Percentiles rank a stretch among this genome's conserved stretches.
phyloP scores from a whole-genome alignment of 2,113 vertebrate species.

The Epinephelus cyanopodus region DNA sequence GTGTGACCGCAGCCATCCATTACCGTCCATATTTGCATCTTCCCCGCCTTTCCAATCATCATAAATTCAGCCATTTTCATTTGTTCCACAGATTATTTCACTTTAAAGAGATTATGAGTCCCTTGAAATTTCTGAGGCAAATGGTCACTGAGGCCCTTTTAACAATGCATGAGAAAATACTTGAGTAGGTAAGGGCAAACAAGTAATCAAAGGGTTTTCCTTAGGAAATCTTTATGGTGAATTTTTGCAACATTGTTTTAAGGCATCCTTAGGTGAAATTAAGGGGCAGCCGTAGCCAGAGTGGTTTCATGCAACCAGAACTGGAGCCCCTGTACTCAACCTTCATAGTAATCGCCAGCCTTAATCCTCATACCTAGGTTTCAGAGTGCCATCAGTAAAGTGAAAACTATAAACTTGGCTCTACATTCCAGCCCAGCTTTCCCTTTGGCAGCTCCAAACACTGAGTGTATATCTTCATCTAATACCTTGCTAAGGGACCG shows the following conservation, averaged over 20 bases:
- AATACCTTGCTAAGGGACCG: constrained; percentile 11
- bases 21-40: neutral
- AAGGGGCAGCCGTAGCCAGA: neutral
- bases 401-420: constrained; percentile 7
- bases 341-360: neutral
- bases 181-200: neutral
- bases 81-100: neutral
- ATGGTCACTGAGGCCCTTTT: neutral
- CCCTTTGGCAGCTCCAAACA: neutral
- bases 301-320: neutral
- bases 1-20: too few species aligned
- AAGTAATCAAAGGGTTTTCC: neutral
- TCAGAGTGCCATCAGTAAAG: constrained; percentile 2
- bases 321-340: neutral
- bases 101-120: neutral
- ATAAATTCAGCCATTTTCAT: neutral
- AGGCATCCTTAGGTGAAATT: neutral
- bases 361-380: neutral
- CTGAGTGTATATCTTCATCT: neutral
- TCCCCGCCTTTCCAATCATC: neutral
- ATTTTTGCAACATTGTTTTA: neutral
- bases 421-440: constrained; percentile 15
- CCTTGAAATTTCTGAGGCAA: neutral
- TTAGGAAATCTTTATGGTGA: neutral
- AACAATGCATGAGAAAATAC: neutral